Evolutionary conservation across 2,113 vertebrate genomes (phyloP), one percentile per base, ranked within the genome.

Genomic region (Phylloscopus trochiloides): DNA sequence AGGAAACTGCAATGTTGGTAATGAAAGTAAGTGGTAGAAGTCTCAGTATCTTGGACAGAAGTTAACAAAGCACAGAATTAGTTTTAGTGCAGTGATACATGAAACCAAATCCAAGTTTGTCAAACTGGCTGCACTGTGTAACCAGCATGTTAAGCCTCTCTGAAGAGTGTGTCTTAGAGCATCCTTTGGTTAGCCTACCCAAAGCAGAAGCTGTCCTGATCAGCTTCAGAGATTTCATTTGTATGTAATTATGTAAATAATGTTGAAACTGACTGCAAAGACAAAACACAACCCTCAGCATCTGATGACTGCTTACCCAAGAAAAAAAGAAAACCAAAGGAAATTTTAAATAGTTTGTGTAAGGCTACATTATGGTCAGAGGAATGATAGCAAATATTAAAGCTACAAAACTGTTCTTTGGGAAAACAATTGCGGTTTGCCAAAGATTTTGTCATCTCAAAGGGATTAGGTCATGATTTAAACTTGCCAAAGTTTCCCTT

Each of bases 401-500:
- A 86, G 28, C 52, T 94, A 54, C 13, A n/a, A 57, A 92, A 73
- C 38, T 31, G 9, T 47, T 90, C 12, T 65, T 70, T 73, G 29
- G 55, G 34, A 48, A 88, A 85, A 63, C 6, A 84, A 84, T 43
- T 62, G 40, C 20, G 17, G 34, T 76, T 62, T 94, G 47, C 50
- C 75, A 91, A 91, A 90, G 29, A 40, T 1, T 38, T 17, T 18
- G 7, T 95, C 36, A 88, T 61, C 38, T 80, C 59, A 22, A 73
- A 88, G 63, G 6, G 24, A 67, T 90, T 59, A 90, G 2, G 28
- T 73, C 86, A 68, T 50, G 48, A 50, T 34, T 88, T 76, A 66
- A 74, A 78, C 24, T 31, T 89, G 80, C 51, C 62, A 73, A 76
- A 65, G 40, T 78, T 88, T 91, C 51, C 92, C 98, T 98, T 95